A percentile compares a stretch with the other conserved stretches of the same genome.
phyloP scores from a whole-genome alignment of 2,888 invertebrate species.

The Patella caerulea region DNA sequence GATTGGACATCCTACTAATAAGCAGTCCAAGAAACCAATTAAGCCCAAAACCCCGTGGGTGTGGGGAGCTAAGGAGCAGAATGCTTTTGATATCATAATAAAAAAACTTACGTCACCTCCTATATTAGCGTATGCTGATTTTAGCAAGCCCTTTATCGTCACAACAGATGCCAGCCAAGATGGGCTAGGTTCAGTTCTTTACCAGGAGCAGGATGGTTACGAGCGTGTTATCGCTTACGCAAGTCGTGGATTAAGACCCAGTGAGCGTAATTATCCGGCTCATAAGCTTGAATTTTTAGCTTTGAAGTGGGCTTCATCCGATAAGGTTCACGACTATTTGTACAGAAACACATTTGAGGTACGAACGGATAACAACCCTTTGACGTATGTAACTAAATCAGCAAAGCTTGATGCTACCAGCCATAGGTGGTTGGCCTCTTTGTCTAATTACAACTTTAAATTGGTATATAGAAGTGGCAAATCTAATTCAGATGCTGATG shows the following conservation, averaged over 20 bases:
- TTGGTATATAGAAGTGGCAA: background rate
- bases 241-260: too few relatives aligned
- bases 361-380: background rate
- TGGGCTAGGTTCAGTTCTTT: background rate
- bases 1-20: constrained; percentile 16
- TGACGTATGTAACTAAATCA: background rate
- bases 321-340: too few relatives aligned
- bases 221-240: too few relatives aligned
- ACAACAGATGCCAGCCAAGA: background rate
- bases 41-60: too few relatives aligned
- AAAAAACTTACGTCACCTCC: too few relatives aligned
- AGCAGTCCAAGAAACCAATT: background rate
- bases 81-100: too few relatives aligned
- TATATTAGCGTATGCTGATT: too few relatives aligned
- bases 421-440: background rate
- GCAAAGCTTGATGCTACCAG: background rate
- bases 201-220: background rate
- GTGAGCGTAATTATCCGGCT: background rate
- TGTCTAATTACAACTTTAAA: background rate
- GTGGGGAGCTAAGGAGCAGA: too few relatives aligned
- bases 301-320: too few relatives aligned
- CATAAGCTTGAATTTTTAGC: background rate
- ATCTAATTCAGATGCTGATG: background rate
- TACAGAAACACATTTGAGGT: background rate
- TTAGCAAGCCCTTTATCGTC: too few relatives aligned